Base-by-base conservation (phyloP, 1,140 invertebrate species). In the Bombus sibiricus region DNA sequence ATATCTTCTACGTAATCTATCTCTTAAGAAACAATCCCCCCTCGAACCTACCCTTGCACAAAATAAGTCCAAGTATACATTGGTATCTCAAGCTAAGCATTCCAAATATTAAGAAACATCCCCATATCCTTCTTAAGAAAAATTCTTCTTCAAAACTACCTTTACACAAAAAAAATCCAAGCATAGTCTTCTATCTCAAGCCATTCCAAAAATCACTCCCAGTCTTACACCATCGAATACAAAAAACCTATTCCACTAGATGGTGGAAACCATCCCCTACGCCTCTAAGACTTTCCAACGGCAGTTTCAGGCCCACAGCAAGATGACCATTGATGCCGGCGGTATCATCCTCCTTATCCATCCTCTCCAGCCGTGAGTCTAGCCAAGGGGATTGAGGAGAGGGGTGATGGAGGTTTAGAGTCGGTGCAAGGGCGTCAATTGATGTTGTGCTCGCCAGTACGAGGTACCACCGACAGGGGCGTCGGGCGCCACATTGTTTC, bases 401-500 rank as follows among this genome's bases (percentile, higher is more conserved):
- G 25, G 34, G 79, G 81, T 43, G 85, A 32, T 37, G 43, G 68
- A 71, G 71, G 73, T 76, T 53, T 59, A 69, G 80, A 85, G 80
- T 66, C 68, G 77, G 81, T 90, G 89, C 80, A 88, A 83, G 86
- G 89, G 89, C 89, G 89, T 91, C 89, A 88, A 91, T 91, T 91
- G 89, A 91, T 91, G 89, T 90, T 87, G 89, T 90, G 83, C 89
- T 81, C 77, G 86, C 83, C 77, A 79, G 86, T 81, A 88, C 86
- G 87, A 90, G 86, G 89, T 91, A 90, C 86, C 88, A 90, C 69
- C 82, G 59, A 85, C 73, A 77, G 89, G 89, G 89, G 89, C 87
- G 89, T 91, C 89, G 89, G 86, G 86, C 89, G 89, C 89, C 89
- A 91, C 89, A 91, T 91, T 91, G 89, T 91, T 91, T 91, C 89